These are phyloP conservation scores for Takifugu bimaculatus DNA, from an alignment of 2,113 vertebrate genomes.

Conservation along the genomic window DNA sequence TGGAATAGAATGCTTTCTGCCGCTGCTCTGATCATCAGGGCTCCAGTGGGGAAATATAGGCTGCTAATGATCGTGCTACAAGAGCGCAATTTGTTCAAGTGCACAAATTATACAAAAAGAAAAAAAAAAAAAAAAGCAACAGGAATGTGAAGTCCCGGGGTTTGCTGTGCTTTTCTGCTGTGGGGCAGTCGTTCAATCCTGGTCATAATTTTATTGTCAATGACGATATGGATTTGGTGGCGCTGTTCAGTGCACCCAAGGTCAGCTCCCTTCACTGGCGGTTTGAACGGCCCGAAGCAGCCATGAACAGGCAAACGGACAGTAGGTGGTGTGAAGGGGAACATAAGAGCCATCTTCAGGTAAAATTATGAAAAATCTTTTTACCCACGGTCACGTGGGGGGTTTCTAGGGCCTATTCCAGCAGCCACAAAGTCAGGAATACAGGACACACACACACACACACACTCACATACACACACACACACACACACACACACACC, in stretches of 20 bases:
- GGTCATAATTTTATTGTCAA: slow-evolving; percentile 45
- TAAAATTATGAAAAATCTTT: no score
- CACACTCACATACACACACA: no score
- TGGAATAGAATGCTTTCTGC: slow-evolving; percentile 37
- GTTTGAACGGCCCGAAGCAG: not conserved
- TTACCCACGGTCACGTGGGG: no score
- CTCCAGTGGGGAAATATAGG: slow-evolving; percentile 49
- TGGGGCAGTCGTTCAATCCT: slow-evolving; percentile 19
- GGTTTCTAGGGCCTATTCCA: no score
- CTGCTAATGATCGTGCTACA: slow-evolving; percentile 51
- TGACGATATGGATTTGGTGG: slow-evolving; percentile 18
- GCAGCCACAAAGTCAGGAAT: no score
- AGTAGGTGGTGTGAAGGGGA: not conserved
- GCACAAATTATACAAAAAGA: slow-evolving; percentile 28
- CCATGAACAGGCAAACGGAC: slow-evolving; percentile 10
- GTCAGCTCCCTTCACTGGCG: slow-evolving; percentile 11
- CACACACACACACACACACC: no score
- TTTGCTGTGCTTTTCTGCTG: slow-evolving; percentile 12
- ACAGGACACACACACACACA: no score
- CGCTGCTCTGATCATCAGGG: slow-evolving; percentile 26
- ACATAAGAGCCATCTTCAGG: no score
- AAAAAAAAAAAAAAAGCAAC: not conserved
- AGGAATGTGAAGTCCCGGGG: slow-evolving; percentile 14
- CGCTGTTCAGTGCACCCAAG: slow-evolving; percentile 19
- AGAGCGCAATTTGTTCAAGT: slow-evolving; percentile 49